Evolutionary conservation across 2,888 invertebrate genomes (phyloP).

Genomic region (Fabriciana adippe): DNA sequence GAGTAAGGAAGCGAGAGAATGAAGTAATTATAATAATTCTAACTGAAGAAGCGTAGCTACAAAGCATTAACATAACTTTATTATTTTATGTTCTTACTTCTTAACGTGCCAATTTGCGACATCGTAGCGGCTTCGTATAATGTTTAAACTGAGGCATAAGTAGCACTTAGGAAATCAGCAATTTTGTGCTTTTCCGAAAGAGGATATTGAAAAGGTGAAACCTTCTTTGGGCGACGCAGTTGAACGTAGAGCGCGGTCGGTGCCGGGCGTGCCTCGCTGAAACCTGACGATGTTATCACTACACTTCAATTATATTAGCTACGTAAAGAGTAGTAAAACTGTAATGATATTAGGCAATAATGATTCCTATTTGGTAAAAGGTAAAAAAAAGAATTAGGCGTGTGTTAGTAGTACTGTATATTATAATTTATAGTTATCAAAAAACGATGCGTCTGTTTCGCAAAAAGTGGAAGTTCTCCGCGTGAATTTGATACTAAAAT

Average conservation of each 20-base stretch:
- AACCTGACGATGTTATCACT: constrained; percentile 45
- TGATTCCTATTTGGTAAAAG: constrained; percentile 11
- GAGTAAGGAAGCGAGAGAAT: constrained; percentile 17
- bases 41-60: constrained; percentile 11
- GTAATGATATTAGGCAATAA: constrained; percentile 23
- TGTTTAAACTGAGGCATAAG: background rate
- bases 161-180: constrained; percentile 1
- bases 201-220: constrained; percentile 54
- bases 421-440: background rate
- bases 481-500: too few relatives aligned
- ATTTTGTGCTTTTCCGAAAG: constrained; percentile 40
- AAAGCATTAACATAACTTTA: constrained; percentile 15
- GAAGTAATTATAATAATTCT: constrained; percentile 21
- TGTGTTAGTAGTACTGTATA: constrained; percentile 4
- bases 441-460: constrained; percentile 1
- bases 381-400: background rate
- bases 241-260: constrained; percentile 64
- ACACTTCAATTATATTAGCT: constrained; percentile 43
- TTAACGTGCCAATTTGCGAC: constrained; percentile 5
- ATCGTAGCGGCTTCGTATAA: background rate
- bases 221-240: constrained; percentile 61
- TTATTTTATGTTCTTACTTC: constrained; percentile 1
- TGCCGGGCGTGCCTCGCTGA: constrained; percentile 54
- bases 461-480: background rate
- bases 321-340: constrained; percentile 47